Conservation (phyloP, 2,797 vertebrate genomes). For the Micropoecilia bifurca region DNA sequence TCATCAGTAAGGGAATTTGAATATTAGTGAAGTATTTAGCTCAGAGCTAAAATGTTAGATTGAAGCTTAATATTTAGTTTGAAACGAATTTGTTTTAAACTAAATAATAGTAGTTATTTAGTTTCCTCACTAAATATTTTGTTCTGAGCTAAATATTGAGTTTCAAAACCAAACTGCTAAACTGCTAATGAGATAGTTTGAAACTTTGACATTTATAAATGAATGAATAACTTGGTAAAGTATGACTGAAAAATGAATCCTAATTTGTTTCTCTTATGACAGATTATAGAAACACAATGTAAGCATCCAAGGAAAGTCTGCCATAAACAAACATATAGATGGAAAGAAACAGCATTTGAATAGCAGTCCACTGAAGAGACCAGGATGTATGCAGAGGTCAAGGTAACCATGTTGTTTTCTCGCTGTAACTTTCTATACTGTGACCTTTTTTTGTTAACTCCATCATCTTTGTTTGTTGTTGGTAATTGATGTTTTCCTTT, state of each 20-base stretch:
- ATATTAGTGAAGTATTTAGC: no score
- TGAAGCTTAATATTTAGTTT: no score
- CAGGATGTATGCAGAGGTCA: background rate
- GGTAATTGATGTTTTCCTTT: background rate
- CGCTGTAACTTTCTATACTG: background rate
- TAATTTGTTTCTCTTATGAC: background rate
- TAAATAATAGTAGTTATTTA: no score
- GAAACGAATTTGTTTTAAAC: no score
- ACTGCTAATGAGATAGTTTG: background rate
- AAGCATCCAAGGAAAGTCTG: background rate
- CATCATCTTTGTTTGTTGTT: slow-evolving; percentile 3
- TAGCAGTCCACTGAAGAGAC: background rate
- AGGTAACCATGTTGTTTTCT: background rate
- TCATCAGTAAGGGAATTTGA: no score
- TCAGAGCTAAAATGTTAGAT: no score
- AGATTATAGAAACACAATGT: background rate
- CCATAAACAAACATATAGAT: background rate
- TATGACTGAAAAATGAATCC: background rate
- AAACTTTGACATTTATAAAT: background rate
- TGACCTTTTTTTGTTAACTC: slow-evolving; percentile 8
- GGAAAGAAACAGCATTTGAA: background rate
- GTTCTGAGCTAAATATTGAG: background rate
- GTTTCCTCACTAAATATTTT: background rate
- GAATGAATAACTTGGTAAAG: background rate
- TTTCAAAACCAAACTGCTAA: background rate